These are phyloP conservation scores for Cyclura pinguis DNA, from an alignment of 2,797 vertebrate species.

Conservation along the genomic window DNA sequence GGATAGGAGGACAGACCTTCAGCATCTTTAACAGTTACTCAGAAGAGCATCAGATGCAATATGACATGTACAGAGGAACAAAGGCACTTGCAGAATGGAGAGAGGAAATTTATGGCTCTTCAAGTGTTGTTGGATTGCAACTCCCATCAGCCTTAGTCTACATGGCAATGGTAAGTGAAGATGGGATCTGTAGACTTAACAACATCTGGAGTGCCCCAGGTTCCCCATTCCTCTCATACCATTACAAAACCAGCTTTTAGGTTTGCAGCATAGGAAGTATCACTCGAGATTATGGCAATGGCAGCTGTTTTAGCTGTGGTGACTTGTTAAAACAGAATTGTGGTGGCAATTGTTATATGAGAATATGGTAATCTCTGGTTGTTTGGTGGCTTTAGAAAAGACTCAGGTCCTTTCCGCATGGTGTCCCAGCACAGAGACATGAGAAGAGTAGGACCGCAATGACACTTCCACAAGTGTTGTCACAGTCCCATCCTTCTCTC, in stretches of 20 bases:
- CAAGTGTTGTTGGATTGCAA: background rate
- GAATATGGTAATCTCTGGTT: background rate
- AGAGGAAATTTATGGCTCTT: background rate
- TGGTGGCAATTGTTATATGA: background rate
- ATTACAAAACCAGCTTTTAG: background rate
- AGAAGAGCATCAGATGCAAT: background rate
- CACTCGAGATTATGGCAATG: background rate
- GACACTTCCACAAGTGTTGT: too few relatives aligned
- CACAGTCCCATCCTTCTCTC: too few relatives aligned
- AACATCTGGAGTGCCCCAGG: background rate
- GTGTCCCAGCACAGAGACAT: too few relatives aligned
- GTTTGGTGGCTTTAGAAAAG: background rate
- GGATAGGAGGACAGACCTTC: background rate
- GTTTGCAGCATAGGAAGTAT: background rate
- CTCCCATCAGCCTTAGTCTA: background rate
- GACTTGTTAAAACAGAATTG: background rate
- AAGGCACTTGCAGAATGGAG: background rate
- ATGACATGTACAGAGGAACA: background rate
- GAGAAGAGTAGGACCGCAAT: too few relatives aligned
- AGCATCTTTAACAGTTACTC: background rate
- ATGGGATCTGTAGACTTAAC: background rate
- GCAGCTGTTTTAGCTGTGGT: background rate
- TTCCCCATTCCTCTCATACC: background rate
- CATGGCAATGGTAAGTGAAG: background rate
- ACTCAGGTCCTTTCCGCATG: too few relatives aligned